phyloP scores from a whole-genome alignment of 2,888 invertebrate genomes.

The Scrobipalpa atriplicella region DNA sequence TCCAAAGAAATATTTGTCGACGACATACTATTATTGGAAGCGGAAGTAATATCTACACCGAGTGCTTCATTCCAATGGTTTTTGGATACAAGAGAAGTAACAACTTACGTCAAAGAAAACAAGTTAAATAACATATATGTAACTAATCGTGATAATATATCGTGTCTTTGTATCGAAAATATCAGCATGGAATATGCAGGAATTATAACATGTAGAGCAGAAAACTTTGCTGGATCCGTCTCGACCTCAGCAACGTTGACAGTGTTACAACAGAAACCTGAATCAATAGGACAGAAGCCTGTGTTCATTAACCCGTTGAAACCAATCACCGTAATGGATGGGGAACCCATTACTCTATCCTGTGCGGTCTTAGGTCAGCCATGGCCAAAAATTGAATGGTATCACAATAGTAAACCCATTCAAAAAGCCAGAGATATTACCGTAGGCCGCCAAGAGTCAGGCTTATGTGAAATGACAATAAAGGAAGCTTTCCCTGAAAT shows the following conservation, averaged over 20 bases:
- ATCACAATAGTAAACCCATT: constrained; percentile 87
- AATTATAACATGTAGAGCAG: constrained; percentile 93
- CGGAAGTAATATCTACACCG: constrained; percentile 89
- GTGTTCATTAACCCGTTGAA: constrained; percentile 88
- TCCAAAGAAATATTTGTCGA: constrained; percentile 88
- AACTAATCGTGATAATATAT: constrained; percentile 87
- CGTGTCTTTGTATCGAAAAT: constrained; percentile 90
- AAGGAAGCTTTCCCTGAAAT: constrained; percentile 96
- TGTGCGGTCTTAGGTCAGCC: constrained; percentile 91
- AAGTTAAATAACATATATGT: constrained; percentile 88
- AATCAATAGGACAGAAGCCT: constrained; percentile 80
- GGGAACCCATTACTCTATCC: constrained; percentile 89
- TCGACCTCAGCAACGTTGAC: constrained; percentile 91
- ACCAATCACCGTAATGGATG: constrained; percentile 93
- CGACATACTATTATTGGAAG: constrained; percentile 91
- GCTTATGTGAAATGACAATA: constrained; percentile 90
- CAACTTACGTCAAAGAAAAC: constrained; percentile 76
- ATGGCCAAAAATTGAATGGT: constrained; percentile 91
- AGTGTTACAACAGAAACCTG: constrained; percentile 80
- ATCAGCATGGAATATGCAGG: constrained; percentile 87
- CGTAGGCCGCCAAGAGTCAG: constrained; percentile 89
- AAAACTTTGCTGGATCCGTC: constrained; percentile 94
- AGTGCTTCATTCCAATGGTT: constrained; percentile 95
- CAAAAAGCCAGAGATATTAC: constrained; percentile 90
- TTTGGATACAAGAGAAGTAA: constrained; percentile 87